Base-by-base conservation (phyloP, 2,888 invertebrate genomes). In the Sphaeridia pumilis region DNA sequence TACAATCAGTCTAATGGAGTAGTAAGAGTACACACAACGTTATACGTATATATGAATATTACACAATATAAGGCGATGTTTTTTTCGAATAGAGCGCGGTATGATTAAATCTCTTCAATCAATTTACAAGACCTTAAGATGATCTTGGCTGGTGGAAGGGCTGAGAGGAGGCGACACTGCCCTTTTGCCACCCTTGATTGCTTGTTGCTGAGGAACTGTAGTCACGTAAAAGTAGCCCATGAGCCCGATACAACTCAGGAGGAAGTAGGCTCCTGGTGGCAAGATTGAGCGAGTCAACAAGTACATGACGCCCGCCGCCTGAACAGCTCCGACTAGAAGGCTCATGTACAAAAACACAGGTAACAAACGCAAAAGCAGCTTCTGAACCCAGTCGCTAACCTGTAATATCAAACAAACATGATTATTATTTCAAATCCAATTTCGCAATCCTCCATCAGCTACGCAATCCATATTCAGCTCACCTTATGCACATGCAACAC, bases 401-500 rank as follows among this genome's bases (percentile, higher is more conserved):
- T 63, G 34, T 14, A 50, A 49, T 43, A 41, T 20, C 7, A 35
- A 49, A n/a, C n/a, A n/a, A n/a, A 31, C 47, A n/a, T 42, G 17
- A 46, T 42, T 47, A 42, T 38, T 27, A 27, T 5, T 34, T 14
- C 22, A 14, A 3, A 3, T 22, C 46, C 25, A 7, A 14, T 46
- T 46, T 4, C 25, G 25, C 17, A 38, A 38, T 17, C 7, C 7
- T n/a, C n/a, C n/a, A n/a, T n/a, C n/a, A n/a, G n/a, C n/a, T n/a
- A n/a, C n/a, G n/a, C n/a, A n/a, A n/a, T n/a, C n/a, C n/a, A n/a
- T n/a, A n/a, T n/a, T 22, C 14, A 3, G n/a, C 7, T 27, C 22
- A 50, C 49, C 43, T 50, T 59, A 52, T 67, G 66, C 24, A 65
- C 63, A 4, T 62, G 63, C n/a, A 60, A 59, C 25, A 64, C 55